phyloP scores from a whole-genome alignment of 2,888 invertebrate species.

The Lasioglossum marginatum region DNA sequence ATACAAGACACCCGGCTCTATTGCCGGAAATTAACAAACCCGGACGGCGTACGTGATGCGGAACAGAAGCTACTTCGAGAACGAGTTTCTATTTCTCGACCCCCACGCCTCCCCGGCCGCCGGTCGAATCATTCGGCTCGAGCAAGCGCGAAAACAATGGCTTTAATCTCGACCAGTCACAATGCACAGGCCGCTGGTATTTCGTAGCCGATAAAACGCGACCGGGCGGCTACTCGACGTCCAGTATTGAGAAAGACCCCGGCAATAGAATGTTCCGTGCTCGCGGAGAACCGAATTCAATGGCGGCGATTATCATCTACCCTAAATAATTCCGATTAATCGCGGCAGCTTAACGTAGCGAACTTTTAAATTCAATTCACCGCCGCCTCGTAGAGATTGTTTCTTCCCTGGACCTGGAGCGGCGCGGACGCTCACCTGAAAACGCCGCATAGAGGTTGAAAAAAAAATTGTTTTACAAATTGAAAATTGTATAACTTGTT shows the following conservation, averaged over 20 bases:
- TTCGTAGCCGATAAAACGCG: conserved; percentile 69
- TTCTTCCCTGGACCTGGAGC: not conserved
- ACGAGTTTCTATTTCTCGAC: conserved; percentile 61
- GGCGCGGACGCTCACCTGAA: not conserved
- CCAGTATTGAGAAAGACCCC: conserved; percentile 35
- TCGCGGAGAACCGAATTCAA: conserved; percentile 23
- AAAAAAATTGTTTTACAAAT: not conserved
- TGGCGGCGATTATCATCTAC: conserved; percentile 4
- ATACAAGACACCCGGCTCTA: conserved; percentile 45
- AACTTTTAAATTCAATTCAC: conserved; percentile 20
- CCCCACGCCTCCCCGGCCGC: not conserved
- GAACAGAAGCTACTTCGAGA: conserved; percentile 42
- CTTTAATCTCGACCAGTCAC: conserved; percentile 72
- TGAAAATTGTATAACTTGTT: not conserved
- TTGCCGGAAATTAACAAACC: conserved; percentile 66
- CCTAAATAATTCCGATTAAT: conserved; percentile 27
- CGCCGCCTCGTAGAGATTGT: not conserved
- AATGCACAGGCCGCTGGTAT: conserved; percentile 67
- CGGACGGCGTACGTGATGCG: conserved; percentile 33
- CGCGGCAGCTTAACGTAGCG: not conserved
- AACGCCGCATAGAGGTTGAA: not conserved
- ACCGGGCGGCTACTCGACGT: conserved; percentile 53
- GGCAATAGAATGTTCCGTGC: conserved; percentile 9
- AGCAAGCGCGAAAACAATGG: conserved; percentile 72
- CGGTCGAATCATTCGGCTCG: conserved; percentile 58